A percentile compares a stretch with the other conserved stretches of the same genome.
phyloP scores from a whole-genome alignment of 2,113 vertebrate genomes.

The Triplophysa tibetana region DNA sequence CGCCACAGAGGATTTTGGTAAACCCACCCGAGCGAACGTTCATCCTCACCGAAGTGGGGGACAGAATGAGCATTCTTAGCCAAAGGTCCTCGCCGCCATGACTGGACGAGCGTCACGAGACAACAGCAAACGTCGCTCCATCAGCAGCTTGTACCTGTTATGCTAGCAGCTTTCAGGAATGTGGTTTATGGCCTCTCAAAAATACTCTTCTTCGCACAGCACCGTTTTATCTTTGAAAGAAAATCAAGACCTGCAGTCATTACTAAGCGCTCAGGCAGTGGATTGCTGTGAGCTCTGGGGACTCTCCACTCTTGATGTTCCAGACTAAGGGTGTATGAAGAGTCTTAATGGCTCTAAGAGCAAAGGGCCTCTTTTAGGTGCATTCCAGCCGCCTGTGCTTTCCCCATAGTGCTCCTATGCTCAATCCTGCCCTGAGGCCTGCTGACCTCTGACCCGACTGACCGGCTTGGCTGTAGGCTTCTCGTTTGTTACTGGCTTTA shows the following conservation, averaged over 20 bases:
- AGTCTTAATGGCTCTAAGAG: slow-evolving; percentile 66
- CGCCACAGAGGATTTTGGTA: not conserved
- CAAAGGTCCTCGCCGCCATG: slow-evolving; percentile 20
- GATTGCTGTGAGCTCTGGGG: slow-evolving; percentile 57
- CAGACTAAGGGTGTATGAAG: slow-evolving; percentile 63
- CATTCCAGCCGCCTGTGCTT: slow-evolving; percentile 66
- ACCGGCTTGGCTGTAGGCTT: slow-evolving; percentile 81
- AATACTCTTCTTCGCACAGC: slow-evolving; percentile 58
- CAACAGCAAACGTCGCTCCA: slow-evolving; percentile 60
- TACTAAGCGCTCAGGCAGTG: slow-evolving; percentile 58
- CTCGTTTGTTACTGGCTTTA: slow-evolving; percentile 87
- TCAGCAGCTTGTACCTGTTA: slow-evolving; percentile 67
- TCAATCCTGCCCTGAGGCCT: slow-evolving; percentile 73
- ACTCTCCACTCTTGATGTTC: slow-evolving; percentile 66
- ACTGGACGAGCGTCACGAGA: slow-evolving; percentile 26
- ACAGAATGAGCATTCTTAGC: slow-evolving; percentile 12
- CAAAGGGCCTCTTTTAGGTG: slow-evolving; percentile 69
- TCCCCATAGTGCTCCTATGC: slow-evolving; percentile 70
- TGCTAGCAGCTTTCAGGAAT: slow-evolving; percentile 57
- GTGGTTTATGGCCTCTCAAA: slow-evolving; percentile 53
- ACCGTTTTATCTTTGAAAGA: slow-evolving; percentile 62
- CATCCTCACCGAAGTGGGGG: slow-evolving; percentile 23
- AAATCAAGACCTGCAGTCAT: slow-evolving; percentile 69
- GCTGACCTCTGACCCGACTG: slow-evolving; percentile 78
- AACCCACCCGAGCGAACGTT: slow-evolving; percentile 28